phyloP scores from a whole-genome alignment of 2,888 invertebrate genomes.

The Hydrotaea diabolus region DNA sequence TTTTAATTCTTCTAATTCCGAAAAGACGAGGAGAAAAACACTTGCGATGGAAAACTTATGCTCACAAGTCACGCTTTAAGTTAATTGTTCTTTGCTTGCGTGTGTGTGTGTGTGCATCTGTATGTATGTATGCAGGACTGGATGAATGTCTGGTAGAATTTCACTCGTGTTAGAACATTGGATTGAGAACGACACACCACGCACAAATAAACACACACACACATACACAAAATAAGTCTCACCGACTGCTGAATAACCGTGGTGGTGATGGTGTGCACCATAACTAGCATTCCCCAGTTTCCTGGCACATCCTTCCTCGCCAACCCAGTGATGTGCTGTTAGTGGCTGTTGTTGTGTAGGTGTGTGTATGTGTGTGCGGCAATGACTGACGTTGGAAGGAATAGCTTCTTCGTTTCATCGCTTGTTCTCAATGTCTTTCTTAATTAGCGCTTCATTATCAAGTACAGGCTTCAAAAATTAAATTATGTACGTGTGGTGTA shows the following conservation, averaged over 20 bases:
- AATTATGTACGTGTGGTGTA: slow-evolving; percentile 58
- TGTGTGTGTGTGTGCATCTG: slow-evolving; percentile 40
- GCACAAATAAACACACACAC: no score
- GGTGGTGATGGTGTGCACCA: neutral
- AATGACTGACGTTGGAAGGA: slow-evolving; percentile 36
- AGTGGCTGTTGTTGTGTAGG: neutral
- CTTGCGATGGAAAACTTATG: slow-evolving; percentile 53
- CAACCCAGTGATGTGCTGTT: neutral
- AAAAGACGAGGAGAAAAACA: slow-evolving; percentile 10
- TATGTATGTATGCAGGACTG: slow-evolving; percentile 14
- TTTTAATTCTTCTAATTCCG: slow-evolving; percentile 52
- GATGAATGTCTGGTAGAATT: slow-evolving; percentile 57
- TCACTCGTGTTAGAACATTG: slow-evolving; percentile 14
- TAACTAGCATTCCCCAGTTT: neutral
- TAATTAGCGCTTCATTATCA: slow-evolving; percentile 68
- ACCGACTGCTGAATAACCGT: neutral
- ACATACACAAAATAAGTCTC: no score
- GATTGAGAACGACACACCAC: neutral
- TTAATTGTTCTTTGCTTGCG: slow-evolving; percentile 59
- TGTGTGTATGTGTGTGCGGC: slow-evolving; percentile 1
- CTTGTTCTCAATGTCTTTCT: slow-evolving; percentile 51
- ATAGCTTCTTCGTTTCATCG: slow-evolving; percentile 34
- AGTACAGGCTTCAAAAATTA: slow-evolving; percentile 43
- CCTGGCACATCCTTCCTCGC: neutral
- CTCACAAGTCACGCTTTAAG: slow-evolving; percentile 64